Conservation (phyloP, 2,888 invertebrate species). For the Tachina fera region DNA sequence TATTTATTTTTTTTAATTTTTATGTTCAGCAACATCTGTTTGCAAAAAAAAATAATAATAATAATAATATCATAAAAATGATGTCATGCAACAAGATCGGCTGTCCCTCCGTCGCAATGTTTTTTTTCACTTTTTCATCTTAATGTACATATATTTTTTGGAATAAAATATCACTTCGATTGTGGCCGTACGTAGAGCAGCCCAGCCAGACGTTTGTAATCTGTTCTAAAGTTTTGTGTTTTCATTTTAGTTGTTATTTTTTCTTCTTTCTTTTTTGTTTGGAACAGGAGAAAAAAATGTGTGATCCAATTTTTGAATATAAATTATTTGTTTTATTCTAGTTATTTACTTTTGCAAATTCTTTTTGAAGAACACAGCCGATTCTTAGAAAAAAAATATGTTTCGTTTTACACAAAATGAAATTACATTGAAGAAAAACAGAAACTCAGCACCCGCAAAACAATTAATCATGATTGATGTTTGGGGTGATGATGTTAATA, state of each 20-base stretch:
- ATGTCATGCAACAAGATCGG: conserved; percentile 67
- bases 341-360: conserved; percentile 47
- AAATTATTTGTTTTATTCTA: conserved; percentile 38
- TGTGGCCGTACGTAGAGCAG: conserved; percentile 17
- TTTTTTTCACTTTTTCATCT: conserved; percentile 24
- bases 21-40: conserved; percentile 60
- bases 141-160: conserved; percentile 33
- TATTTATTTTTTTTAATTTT: conserved; percentile 4
- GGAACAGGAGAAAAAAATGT: conserved; percentile 53
- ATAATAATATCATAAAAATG: conserved; percentile 55
- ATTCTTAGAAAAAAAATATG: conserved; percentile 59
- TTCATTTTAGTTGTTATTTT: background rate
- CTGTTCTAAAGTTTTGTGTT: conserved; percentile 28
- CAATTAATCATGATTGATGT: conserved; percentile 68
- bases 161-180: conserved; percentile 44
- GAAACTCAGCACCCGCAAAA: background rate
- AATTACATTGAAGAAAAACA: conserved; percentile 17
- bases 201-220: conserved; percentile 1
- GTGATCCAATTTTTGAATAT: conserved; percentile 60
- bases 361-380: conserved; percentile 42
- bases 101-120: conserved; percentile 23
- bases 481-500: conserved; percentile 64
- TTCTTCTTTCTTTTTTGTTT: conserved; percentile 4
- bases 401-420: conserved; percentile 46
- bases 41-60: conserved; percentile 50